phyloP scores from a whole-genome alignment of 2,797 vertebrate species.

The Centroberyx gerrardi region DNA sequence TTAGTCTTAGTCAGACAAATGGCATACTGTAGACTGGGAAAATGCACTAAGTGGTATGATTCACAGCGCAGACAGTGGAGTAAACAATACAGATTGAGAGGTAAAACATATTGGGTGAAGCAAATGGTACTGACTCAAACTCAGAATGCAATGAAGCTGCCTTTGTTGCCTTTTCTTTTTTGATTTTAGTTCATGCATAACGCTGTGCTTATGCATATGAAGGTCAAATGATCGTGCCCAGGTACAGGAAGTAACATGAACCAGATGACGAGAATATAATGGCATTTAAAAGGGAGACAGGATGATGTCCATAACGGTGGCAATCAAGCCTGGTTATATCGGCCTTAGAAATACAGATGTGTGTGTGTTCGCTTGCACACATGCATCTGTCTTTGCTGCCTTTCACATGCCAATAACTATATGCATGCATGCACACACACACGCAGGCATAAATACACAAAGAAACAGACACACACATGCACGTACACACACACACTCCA shows the following conservation, averaged over 20 bases:
- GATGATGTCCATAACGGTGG: no score
- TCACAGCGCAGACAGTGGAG: conserved; percentile 64
- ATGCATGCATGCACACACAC: conserved; percentile 1
- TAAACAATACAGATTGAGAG: conserved; percentile 72
- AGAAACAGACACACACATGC: no score
- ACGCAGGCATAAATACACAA: no score
- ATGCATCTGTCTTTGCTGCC: neutral
- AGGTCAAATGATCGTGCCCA: no score
- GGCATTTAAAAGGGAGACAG: no score
- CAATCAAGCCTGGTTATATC: no score
- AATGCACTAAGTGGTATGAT: conserved; percentile 60
- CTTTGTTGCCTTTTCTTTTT: conserved; percentile 2
- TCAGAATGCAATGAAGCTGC: conserved; percentile 13
- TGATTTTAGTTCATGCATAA: conserved; percentile 14
- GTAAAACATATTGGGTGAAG: conserved; percentile 35
- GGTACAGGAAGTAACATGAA: no score
- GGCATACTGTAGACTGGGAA: conserved; percentile 34
- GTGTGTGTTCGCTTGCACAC: conserved; percentile 14
- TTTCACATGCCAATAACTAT: neutral
- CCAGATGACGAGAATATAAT: no score
- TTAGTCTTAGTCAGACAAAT: conserved; percentile 56
- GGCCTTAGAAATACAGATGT: neutral
- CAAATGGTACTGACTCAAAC: conserved; percentile 42
- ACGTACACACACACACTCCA: no score
- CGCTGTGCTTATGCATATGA: neutral